phyloP scores from a whole-genome alignment of 2,797 vertebrate genomes.

The Eutrigla gurnardus region DNA sequence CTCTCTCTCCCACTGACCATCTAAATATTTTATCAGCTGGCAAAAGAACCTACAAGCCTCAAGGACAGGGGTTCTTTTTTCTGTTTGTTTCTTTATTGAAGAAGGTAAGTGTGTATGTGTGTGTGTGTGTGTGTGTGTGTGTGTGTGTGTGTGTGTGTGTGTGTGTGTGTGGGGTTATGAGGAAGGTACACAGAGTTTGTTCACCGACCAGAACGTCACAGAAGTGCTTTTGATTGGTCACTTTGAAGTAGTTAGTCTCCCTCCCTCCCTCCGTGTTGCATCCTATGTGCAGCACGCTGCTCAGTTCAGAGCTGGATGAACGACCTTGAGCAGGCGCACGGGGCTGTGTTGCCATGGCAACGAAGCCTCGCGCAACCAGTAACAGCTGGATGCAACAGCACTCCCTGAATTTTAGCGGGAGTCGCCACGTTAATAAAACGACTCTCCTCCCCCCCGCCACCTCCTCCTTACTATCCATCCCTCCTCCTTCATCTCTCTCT shows the following conservation, averaged over 20 bases:
- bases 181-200: conserved; percentile 34
- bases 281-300: conserved; percentile 73
- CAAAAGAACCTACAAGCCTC: conserved; percentile 72
- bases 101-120: conserved; percentile 39
- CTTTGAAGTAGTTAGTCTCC: conserved; percentile 73
- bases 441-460: conserved; percentile 58
- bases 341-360: conserved; percentile 92
- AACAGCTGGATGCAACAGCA: conserved; percentile 87
- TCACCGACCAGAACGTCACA: conserved; percentile 55
- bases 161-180: neutral
- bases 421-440: conserved; percentile 81
- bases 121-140: conserved; percentile 1
- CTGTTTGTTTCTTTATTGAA: conserved; percentile 69
- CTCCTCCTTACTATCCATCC: conserved; percentile 7
- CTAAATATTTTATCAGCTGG: conserved; percentile 84
- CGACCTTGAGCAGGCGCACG: conserved; percentile 93
- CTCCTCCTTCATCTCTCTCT: conserved; percentile 1
- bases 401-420: conserved; percentile 83
- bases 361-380: conserved; percentile 85
- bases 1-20: conserved; percentile 72
- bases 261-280: conserved; percentile 51
- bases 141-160: conserved; percentile 15
- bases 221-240: conserved; percentile 76
- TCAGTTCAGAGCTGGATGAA: conserved; percentile 86
- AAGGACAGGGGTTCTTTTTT: conserved; percentile 64